Evolutionary conservation across 2,113 vertebrate species (phyloP), one percentile per base, ranked within the genome.

Genomic region (Geococcyx californianus): DNA sequence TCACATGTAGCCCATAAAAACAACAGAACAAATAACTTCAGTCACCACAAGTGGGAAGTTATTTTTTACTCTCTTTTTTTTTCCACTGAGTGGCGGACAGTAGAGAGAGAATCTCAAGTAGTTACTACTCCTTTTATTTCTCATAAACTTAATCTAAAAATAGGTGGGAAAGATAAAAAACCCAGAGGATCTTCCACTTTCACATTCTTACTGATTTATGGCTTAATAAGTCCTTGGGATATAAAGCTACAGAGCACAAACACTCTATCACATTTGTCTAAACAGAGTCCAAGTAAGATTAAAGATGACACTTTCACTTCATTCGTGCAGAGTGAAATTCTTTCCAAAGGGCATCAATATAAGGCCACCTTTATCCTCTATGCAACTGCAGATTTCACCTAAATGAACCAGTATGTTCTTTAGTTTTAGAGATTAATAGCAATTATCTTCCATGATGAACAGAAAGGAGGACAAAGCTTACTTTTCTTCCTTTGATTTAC

Each of bases 1-100:
- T 94, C 85, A 42, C 85, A 84, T 47, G 56, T 81, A 95, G 60
- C 76, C 94, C 79, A 29, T 68, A 92, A 95, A 93, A 95, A 80
- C 86, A 94, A 58, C n/a, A 25, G 83, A 93, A 70, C 87, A 90
- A 94, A 87, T 84, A 83, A 34, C 76, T 95, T 88, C 52, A 72
- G 0, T 84, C 0, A 2, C 79, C 68, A 19, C 42, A 69, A 91
- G 75, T 83, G 47, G 70, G 36, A 94, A 47, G 42, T 67, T 89
- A 67, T 78, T 95, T 89, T 67, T 93, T 60, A 80, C 64, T 76
- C 21, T 86, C 24, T 44, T 83, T 76, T 87, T 69, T 28, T 18
- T 8, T 4, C 2, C 12, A 26, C 33, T 21, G 26, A 90, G 86
- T 72, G 68, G 68, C 34, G 86, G 55, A 64, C 34, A 75, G 54